A percentile compares a stretch with the other conserved stretches of the same genome.
Conservation (phyloP, 2,888 invertebrate species). For the Athrips mouffetella region DNA sequence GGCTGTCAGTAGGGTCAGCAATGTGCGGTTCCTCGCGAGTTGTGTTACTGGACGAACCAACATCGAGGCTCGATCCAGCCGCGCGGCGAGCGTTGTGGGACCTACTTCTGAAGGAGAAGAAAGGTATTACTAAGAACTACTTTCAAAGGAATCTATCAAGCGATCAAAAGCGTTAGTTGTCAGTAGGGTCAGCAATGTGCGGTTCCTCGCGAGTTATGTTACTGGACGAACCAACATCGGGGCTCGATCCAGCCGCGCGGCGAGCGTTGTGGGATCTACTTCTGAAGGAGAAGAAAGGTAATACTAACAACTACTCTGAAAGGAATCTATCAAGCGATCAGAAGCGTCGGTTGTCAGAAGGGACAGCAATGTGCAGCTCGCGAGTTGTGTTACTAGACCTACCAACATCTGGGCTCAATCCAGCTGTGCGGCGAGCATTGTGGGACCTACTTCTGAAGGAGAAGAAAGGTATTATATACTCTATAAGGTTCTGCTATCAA, state of each 20-base stretch:
- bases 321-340: conserved; percentile 94
- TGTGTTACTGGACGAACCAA: no score
- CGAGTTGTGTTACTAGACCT: conserved; percentile 89
- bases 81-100: no score
- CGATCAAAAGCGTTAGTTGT: conserved; percentile 95
- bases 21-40: conserved; percentile 88
- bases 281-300: no score
- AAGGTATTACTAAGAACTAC: no score
- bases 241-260: no score
- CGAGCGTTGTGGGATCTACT: no score
- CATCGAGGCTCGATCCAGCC: no score
- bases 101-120: no score
- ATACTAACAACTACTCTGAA: no score
- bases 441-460: conserved; percentile 91
- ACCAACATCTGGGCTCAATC: conserved; percentile 94
- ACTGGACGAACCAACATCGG: no score
- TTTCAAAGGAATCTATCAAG: conserved; percentile 88
- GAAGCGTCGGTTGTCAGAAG: conserved; percentile 92
- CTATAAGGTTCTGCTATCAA: no score
- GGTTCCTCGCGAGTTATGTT: conserved; percentile 87
- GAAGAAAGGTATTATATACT: conserved; percentile 80
- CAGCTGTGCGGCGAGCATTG: conserved; percentile 89
- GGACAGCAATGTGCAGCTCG: conserved; percentile 91
- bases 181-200: conserved; percentile 92
- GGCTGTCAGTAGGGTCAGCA: conserved; percentile 92